Conservation (phyloP, 1,140 invertebrate species). For the Helicoverpa armigera region DNA sequence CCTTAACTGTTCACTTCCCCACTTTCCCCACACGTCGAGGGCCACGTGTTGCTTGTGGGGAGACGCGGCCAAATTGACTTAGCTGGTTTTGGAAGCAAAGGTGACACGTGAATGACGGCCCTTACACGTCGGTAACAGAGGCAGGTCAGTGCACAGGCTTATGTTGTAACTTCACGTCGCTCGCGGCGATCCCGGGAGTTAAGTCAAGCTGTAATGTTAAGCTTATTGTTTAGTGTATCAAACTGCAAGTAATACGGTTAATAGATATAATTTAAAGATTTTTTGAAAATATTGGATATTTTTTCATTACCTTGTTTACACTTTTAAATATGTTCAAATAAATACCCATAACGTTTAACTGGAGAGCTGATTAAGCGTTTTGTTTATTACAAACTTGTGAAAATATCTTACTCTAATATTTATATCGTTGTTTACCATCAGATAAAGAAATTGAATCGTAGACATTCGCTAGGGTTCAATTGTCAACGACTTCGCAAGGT, state of each 20-base stretch:
- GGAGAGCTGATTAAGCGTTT: not conserved
- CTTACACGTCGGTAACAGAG: conserved; percentile 14
- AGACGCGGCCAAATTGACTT: conserved; percentile 35
- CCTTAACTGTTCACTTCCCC: conserved; percentile 21
- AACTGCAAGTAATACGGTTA: not conserved
- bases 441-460: not conserved
- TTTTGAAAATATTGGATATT: no score
- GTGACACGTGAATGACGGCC: conserved; percentile 34
- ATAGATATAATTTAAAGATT: no score
- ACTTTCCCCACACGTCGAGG: conserved; percentile 13
- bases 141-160: conserved; percentile 24
- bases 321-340: not conserved
- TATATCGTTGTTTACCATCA: conserved; percentile 5
- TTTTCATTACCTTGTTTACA: no score
- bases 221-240: not conserved
- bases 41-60: conserved; percentile 46
- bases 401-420: not conserved
- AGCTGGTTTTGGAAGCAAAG: conserved; percentile 31
- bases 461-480: not conserved
- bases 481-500: conserved; percentile 24
- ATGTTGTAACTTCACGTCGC: not conserved
- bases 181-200: not conserved
- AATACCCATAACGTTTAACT: not conserved
- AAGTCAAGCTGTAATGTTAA: not conserved
- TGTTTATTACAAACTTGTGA: conserved; percentile 1